Percentiles rank a stretch among this genome's conserved stretches.
phyloP scores from a whole-genome alignment of 37 sponge, comb jelly and placozoan genomes.

The Agelas oroides region DNA sequence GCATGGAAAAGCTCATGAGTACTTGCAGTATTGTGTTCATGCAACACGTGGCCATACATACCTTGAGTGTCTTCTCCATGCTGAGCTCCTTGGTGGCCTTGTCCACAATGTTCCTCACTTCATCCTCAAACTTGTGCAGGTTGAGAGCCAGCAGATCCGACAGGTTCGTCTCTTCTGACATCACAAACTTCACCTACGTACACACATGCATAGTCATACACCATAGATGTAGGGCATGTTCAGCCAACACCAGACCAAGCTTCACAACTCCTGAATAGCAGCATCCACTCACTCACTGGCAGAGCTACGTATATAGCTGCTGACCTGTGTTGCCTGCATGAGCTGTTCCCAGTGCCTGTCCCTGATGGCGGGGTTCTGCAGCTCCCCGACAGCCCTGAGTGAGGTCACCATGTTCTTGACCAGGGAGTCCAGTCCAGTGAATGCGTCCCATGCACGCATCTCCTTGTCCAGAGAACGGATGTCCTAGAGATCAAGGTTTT shows the following conservation, averaged over 20 bases:
- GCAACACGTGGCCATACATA: neutral
- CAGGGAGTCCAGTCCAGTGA: conserved; percentile 89
- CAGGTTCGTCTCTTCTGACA: conserved; percentile 95
- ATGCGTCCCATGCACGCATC: conserved; percentile 98
- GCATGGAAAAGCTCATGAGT: no score
- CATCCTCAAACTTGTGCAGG: conserved; percentile 98
- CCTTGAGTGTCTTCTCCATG: conserved; percentile 98
- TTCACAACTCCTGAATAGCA: no score
- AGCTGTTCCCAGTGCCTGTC: conserved; percentile 99
- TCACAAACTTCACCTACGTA: conserved; percentile 94
- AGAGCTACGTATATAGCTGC: no score
- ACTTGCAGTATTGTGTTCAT: no score
- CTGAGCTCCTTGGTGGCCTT: conserved; percentile 98
- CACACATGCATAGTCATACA: conserved; percentile 5
- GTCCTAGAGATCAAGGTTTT: conserved; percentile 46
- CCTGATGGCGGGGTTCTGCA: conserved; percentile 98
- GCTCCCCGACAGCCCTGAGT: conserved; percentile 94
- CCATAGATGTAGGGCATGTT: no score
- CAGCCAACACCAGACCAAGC: no score
- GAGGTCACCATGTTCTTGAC: conserved; percentile 99
- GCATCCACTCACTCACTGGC: no score
- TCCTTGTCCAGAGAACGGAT: conserved; percentile 97
- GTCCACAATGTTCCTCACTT: conserved; percentile 97
- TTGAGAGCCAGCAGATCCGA: conserved; percentile 95
- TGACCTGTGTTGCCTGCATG: conserved; percentile 97